A percentile compares a stretch with the other conserved stretches of the same genome.
These are phyloP conservation scores for Lagria hirta DNA, from an alignment of 2,888 invertebrate genomes.

Conservation along the genomic window DNA sequence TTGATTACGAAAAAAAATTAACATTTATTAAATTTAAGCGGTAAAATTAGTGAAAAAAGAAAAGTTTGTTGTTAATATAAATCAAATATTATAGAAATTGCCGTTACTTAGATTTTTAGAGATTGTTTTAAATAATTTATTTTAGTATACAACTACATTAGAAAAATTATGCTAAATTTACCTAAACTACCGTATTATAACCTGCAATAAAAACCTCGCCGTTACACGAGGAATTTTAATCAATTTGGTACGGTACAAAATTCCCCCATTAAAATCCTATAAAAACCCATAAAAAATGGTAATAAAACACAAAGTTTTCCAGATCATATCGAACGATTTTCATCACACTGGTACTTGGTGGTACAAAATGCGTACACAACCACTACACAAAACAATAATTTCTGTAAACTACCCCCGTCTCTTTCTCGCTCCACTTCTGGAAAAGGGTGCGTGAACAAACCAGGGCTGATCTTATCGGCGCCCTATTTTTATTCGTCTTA, in stretches of 20 bases:
- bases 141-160: too few relatives aligned
- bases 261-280: slow-evolving; percentile 17
- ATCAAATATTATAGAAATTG: too few relatives aligned
- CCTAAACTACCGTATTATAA: too few relatives aligned
- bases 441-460: slow-evolving; percentile 20
- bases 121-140: too few relatives aligned
- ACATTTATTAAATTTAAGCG: too few relatives aligned
- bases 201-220: slow-evolving; percentile 5
- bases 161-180: too few relatives aligned
- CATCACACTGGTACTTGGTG: slow-evolving; percentile 34
- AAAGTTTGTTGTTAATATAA: too few relatives aligned
- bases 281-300: slow-evolving; percentile 18
- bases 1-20: too few relatives aligned
- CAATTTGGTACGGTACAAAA: slow-evolving; percentile 10
- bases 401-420: slow-evolving; percentile 12
- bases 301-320: slow-evolving; percentile 27
- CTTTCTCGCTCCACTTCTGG: slow-evolving; percentile 6
- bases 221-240: slow-evolving; percentile 9
- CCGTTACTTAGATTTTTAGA: too few relatives aligned
- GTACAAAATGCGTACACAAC: slow-evolving; percentile 47
- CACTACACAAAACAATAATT: slow-evolving; percentile 29
- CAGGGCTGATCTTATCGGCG: slow-evolving; percentile 20
- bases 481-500: slow-evolving; percentile 19
- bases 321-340: slow-evolving; percentile 28
- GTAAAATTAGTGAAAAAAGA: too few relatives aligned